Percentiles rank a stretch among this genome's conserved stretches.
phyloP scores from a whole-genome alignment of 2,888 invertebrate genomes.

The Machimus atricapillus region DNA sequence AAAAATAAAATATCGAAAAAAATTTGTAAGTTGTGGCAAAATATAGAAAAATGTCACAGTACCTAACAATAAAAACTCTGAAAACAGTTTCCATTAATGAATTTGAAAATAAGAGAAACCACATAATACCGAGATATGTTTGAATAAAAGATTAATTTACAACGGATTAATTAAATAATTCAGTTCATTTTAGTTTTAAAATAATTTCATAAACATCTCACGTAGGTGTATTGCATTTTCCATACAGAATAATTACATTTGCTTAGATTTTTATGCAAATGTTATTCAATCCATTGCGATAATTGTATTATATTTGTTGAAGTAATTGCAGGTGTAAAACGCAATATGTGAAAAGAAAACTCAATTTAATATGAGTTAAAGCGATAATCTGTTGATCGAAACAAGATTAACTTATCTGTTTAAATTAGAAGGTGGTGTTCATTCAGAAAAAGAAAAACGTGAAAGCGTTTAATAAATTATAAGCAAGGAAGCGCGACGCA shows the following conservation, averaged over 20 bases:
- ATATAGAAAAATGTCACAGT: too few species aligned
- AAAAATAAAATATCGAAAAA: too few species aligned
- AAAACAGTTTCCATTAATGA: too few species aligned
- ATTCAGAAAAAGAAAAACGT: background rate
- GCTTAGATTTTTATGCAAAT: background rate
- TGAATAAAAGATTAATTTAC: too few species aligned
- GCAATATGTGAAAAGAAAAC: background rate
- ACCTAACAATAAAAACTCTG: too few species aligned
- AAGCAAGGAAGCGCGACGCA: background rate
- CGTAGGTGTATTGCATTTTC: background rate
- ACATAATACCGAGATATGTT: too few species aligned
- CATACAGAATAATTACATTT: background rate
- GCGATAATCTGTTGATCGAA: background rate
- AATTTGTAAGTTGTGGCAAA: too few species aligned
- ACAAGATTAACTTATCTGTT: background rate
- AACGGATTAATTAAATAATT: too few species aligned
- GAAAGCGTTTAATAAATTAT: background rate
- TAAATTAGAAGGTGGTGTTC: background rate
- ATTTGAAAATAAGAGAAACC: too few species aligned
- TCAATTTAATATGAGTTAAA: background rate
- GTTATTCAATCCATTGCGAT: background rate
- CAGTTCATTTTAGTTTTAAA: too few species aligned
- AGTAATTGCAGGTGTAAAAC: background rate
- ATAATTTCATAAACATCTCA: too few species aligned
- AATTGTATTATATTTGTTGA: background rate